Conservation (phyloP, 2,888 invertebrate species). For the Galeruca laticollis region DNA sequence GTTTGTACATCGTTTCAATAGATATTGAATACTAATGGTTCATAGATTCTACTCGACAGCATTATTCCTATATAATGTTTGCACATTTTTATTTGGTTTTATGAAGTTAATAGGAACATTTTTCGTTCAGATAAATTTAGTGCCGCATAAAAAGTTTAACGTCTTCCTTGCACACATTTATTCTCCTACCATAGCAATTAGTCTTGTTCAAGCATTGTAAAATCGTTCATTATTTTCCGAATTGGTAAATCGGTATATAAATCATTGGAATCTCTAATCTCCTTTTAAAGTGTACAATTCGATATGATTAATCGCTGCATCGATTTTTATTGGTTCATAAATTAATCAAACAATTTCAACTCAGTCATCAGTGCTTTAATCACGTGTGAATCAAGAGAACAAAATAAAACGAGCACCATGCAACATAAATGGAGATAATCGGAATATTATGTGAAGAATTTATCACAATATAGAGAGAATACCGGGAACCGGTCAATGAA, state of each 20-base stretch:
- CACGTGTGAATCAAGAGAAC: background rate
- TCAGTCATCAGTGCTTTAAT: background rate
- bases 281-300: conserved; percentile 40
- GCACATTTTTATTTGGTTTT: background rate
- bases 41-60: no score
- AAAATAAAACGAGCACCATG: background rate
- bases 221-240: conserved; percentile 27
- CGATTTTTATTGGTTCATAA: conserved; percentile 45
- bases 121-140: background rate
- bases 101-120: background rate
- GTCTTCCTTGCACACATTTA: conserved; percentile 10
- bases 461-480: no score
- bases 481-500: no score
- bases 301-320: conserved; percentile 44
- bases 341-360: conserved; percentile 41
- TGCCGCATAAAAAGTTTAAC: background rate
- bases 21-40: no score
- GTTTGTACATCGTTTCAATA: no score
- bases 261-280: conserved; percentile 42
- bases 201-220: conserved; percentile 15
- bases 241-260: conserved; percentile 41
- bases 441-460: no score
- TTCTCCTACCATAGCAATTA: background rate
- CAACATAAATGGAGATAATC: background rate
- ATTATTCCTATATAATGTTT: no score